Percentiles rank a stretch among this genome's conserved stretches.
These are phyloP conservation scores for Pelecanoides urinatrix DNA, from an alignment of 2,113 vertebrate species.

Conservation along the genomic window DNA sequence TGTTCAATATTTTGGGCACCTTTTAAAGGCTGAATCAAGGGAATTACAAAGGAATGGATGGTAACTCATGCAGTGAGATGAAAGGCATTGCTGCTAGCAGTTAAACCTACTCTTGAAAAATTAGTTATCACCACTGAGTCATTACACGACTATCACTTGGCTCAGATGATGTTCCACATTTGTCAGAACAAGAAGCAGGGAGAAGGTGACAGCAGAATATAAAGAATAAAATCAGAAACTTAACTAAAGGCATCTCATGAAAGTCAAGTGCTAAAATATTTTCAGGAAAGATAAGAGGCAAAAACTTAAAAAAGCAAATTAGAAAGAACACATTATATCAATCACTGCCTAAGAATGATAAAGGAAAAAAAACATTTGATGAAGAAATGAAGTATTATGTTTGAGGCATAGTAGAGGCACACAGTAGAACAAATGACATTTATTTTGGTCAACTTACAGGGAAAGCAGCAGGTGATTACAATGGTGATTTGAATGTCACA, in stretches of 20 bases:
- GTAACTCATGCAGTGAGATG: neutral
- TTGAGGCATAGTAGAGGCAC: neutral
- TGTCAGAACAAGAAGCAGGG: neutral
- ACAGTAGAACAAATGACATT: neutral
- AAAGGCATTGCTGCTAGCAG: neutral
- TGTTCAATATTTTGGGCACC: neutral
- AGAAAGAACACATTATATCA: neutral
- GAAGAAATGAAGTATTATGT: neutral
- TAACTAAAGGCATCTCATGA: neutral
- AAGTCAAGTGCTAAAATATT: neutral
- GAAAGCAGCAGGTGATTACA: neutral
- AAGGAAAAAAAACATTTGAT: neutral
- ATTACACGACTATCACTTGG: neutral
- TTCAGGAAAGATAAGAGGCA: neutral
- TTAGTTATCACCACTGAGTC: neutral
- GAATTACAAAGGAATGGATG: neutral
- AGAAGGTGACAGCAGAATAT: neutral
- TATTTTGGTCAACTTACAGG: neutral
- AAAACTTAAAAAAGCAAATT: neutral
- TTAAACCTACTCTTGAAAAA: neutral
- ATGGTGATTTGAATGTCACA: neutral
- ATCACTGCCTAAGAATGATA: neutral
- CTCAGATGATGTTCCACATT: neutral
- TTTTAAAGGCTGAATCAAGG: neutral
- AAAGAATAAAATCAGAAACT: neutral